phyloP scores from a whole-genome alignment of 2,888 invertebrate species.

The Pseudococcus longispinus region DNA sequence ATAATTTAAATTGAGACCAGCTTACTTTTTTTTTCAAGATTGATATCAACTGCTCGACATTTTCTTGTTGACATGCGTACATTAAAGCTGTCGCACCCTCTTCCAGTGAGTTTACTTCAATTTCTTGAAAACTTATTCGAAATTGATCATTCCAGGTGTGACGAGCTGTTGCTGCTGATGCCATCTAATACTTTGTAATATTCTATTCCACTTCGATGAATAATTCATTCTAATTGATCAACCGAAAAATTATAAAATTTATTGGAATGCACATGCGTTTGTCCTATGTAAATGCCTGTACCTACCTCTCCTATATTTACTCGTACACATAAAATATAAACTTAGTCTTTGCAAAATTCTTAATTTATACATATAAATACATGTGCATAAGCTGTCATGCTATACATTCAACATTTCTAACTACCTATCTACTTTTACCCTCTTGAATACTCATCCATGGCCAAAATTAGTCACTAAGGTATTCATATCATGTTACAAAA shows the following conservation, averaged over 20 bases:
- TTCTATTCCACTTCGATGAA: not conserved
- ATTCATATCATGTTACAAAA: not conserved
- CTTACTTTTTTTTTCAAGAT: constrained; percentile 78
- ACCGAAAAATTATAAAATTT: not conserved
- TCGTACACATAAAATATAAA: no score
- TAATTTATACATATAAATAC: no score
- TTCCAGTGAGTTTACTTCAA: constrained; percentile 48
- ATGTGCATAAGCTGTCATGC: no score
- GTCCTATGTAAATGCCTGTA: no score
- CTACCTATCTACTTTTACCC: no score
- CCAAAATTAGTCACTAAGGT: not conserved
- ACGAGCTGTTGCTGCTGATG: constrained; percentile 32
- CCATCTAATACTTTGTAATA: not conserved
- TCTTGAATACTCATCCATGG: not conserved
- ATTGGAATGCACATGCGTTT: not conserved
- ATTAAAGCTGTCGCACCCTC: constrained; percentile 83
- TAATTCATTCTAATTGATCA: not conserved
- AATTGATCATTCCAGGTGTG: constrained; percentile 50
- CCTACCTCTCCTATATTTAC: no score
- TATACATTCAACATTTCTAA: not conserved
- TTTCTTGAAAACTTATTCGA: constrained; percentile 51
- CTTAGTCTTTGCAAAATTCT: no score
- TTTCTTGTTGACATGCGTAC: constrained; percentile 90
- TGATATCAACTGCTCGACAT: constrained; percentile 77
- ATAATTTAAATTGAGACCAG: not conserved